phyloP scores from a whole-genome alignment of 2,113 vertebrate species.

The Ctenomys sociabilis region DNA sequence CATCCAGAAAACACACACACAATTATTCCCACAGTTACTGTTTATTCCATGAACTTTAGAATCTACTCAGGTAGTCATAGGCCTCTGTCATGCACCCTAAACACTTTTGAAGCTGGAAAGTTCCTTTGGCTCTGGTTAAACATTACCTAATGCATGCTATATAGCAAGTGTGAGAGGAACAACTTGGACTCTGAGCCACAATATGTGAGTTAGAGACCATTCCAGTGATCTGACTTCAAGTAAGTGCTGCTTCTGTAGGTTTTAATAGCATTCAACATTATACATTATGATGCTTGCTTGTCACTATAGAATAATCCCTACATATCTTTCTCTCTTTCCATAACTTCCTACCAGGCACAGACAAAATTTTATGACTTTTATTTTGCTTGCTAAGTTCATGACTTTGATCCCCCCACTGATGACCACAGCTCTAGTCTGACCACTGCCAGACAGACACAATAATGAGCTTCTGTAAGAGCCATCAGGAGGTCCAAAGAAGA shows the following conservation, averaged over 20 bases:
- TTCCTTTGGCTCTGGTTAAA: conserved; percentile 55
- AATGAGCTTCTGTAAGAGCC: not conserved
- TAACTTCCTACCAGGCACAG: not conserved
- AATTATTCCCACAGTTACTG: not conserved
- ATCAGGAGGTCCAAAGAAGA: not conserved
- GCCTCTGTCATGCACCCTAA: not conserved
- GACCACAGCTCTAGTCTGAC: not conserved
- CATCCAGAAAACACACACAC: not conserved
- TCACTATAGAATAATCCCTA: not conserved
- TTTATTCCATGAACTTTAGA: not conserved
- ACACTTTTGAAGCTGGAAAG: not conserved
- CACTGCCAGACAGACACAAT: rapidly evolving
- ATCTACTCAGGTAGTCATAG: not conserved
- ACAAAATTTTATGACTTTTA: not conserved
- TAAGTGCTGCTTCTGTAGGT: not conserved
- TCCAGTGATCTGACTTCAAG: not conserved
- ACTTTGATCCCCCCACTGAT: not conserved
- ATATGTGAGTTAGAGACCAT: not conserved
- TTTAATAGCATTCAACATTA: not conserved
- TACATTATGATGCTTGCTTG: not conserved
- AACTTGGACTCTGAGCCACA: not conserved
- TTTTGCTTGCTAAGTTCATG: not conserved
- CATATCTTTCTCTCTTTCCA: not conserved
- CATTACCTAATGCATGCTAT: not conserved
- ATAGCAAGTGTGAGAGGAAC: not conserved